Conservation (phyloP, 2,797 vertebrate genomes). For the Sebastes nivosus region DNA sequence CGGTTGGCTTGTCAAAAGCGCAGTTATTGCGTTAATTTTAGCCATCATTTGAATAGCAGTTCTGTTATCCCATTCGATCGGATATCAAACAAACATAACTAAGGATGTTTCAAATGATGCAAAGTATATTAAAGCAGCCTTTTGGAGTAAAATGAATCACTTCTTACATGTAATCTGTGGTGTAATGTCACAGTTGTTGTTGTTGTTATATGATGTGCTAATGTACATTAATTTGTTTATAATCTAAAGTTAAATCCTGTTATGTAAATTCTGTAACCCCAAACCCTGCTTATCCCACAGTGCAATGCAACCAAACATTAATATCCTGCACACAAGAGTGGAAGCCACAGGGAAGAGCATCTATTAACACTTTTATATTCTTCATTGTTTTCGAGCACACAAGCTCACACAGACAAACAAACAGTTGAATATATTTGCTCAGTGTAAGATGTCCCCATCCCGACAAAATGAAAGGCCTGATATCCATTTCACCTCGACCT, state of each 20-base stretch:
- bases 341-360: background rate
- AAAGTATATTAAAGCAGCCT: background rate
- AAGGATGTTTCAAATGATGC: background rate
- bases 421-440: background rate
- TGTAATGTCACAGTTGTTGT: background rate
- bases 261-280: background rate
- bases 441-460: background rate
- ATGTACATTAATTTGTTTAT: background rate
- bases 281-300: background rate
- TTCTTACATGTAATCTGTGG: background rate
- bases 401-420: background rate
- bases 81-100: background rate
- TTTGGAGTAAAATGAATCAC: background rate
- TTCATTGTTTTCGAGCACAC: background rate
- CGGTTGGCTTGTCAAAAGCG: too few species aligned
- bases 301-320: background rate
- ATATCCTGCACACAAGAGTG: background rate
- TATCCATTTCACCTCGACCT: constrained; percentile 33
- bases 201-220: background rate
- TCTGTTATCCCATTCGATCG: background rate
- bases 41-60: background rate
- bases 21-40: background rate
- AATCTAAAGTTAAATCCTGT: background rate
- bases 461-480: constrained; percentile 48
- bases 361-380: background rate